Evolutionary conservation across 2,888 invertebrate species (phyloP).

Genomic region (Lamellibrachia satsuma): DNA sequence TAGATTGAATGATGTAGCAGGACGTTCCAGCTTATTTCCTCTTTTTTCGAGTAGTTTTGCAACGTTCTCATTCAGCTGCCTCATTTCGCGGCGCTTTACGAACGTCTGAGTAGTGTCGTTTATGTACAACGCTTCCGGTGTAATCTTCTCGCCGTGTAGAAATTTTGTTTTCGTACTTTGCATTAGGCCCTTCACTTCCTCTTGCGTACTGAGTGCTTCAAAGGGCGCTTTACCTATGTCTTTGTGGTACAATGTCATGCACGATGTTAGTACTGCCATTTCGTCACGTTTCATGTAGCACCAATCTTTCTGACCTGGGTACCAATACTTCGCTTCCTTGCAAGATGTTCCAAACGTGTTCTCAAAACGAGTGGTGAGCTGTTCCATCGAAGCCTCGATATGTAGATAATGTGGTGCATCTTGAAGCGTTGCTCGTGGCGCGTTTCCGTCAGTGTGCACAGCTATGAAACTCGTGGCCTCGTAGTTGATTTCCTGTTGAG

Average conservation of each 20-base stretch:
- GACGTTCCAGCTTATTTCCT: neutral
- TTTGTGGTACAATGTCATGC: neutral
- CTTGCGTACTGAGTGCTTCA: neutral
- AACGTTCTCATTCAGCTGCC: neutral
- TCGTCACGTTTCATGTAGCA: neutral
- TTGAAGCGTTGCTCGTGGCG: neutral
- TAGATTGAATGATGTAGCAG: neutral
- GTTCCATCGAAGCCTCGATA: neutral
- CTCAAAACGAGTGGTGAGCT: neutral
- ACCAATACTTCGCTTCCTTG: neutral
- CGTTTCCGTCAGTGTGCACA: neutral
- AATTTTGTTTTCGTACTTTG: neutral
- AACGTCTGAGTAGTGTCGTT: neutral
- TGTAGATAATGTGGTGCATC: neutral
- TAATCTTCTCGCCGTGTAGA: neutral
- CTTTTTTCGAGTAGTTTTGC: neutral
- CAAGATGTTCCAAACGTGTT: neutral
- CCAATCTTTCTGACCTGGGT: neutral
- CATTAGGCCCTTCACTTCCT: neutral
- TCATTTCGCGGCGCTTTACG: neutral
- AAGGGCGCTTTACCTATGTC: neutral
- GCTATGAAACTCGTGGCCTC: neutral
- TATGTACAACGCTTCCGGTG: neutral
- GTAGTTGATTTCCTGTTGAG: neutral
- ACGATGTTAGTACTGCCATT: neutral